phyloP scores from a whole-genome alignment of 2,888 invertebrate genomes.

The Phalera bucephala region DNA sequence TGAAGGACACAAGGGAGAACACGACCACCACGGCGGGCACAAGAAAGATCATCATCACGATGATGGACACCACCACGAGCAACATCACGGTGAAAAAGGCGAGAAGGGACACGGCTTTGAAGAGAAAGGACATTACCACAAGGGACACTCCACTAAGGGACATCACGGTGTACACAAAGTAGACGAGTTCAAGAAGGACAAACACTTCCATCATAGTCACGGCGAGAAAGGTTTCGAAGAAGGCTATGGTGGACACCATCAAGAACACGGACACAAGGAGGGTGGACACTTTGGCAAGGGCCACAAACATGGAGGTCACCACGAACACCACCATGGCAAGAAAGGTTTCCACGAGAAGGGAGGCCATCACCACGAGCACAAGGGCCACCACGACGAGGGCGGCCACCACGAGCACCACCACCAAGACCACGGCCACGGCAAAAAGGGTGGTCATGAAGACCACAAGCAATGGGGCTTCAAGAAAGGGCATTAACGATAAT shows the following conservation, averaged over 20 bases:
- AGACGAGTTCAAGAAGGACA: conserved; percentile 92
- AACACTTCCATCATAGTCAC: conserved; percentile 92
- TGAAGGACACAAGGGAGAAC: conserved; percentile 83
- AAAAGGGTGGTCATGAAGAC: conserved; percentile 90
- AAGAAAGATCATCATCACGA: conserved; percentile 86
- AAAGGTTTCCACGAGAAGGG: conserved; percentile 92
- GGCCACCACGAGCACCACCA: conserved; percentile 90
- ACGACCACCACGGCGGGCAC: conserved; percentile 83
- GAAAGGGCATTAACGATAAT: conserved; percentile 67
- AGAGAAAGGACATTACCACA: conserved; percentile 87
- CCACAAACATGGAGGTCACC: conserved; percentile 89
- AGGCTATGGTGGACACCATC: conserved; percentile 89
- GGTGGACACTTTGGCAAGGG: conserved; percentile 91
- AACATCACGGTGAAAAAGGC: conserved; percentile 85
- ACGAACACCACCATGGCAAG: conserved; percentile 91
- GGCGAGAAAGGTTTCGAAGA: conserved; percentile 90
- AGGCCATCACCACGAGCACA: conserved; percentile 89
- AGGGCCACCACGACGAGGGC: conserved; percentile 90
- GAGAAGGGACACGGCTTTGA: conserved; percentile 82
- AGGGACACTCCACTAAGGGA: conserved; percentile 93
- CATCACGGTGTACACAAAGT: conserved; percentile 92
- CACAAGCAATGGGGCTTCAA: conserved; percentile 91
- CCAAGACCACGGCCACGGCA: conserved; percentile 88
- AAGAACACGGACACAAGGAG: conserved; percentile 90
- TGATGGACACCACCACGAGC: conserved; percentile 85